Percentiles rank a stretch among this genome's conserved stretches.
phyloP scores from a whole-genome alignment of 2,888 invertebrate genomes.

The Lasioglossum pauxillum region DNA sequence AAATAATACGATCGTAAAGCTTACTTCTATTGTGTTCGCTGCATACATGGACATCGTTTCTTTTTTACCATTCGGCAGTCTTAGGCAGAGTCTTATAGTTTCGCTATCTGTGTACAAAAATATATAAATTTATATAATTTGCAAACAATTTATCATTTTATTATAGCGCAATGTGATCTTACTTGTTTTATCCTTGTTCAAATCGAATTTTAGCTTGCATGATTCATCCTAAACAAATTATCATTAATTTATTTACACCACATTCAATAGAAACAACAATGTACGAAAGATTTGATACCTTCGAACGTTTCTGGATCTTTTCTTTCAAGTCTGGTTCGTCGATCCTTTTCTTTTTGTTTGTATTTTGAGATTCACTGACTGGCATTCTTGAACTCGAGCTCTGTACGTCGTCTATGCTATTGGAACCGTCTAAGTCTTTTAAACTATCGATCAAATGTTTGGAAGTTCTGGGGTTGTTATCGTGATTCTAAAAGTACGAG shows the following conservation, averaged over 20 bases:
- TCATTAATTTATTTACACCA: not conserved
- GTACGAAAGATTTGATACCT: slow-evolving; percentile 43
- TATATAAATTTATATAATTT: not conserved
- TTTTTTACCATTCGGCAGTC: slow-evolving; percentile 81
- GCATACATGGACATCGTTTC: slow-evolving; percentile 80
- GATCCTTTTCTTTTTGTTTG: slow-evolving; percentile 79
- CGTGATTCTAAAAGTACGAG: slow-evolving; percentile 48
- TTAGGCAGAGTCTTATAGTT: slow-evolving; percentile 80
- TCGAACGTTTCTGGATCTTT: slow-evolving; percentile 53
- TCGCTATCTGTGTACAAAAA: slow-evolving; percentile 67
- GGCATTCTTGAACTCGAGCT: slow-evolving; percentile 59
- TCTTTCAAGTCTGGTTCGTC: slow-evolving; percentile 71
- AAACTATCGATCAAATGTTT: slow-evolving; percentile 54
- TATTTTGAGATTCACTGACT: slow-evolving; percentile 69
- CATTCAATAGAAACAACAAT: not conserved
- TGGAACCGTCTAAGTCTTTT: slow-evolving; percentile 44
- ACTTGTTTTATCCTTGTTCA: slow-evolving; percentile 58
- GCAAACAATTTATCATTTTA: not conserved
- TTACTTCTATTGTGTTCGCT: slow-evolving; percentile 80
- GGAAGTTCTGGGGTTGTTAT: slow-evolving; percentile 47
- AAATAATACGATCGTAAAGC: slow-evolving; percentile 12
- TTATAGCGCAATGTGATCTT: slow-evolving; percentile 30
- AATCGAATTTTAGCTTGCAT: slow-evolving; percentile 28
- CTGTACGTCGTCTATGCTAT: slow-evolving; percentile 34
- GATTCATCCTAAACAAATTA: slow-evolving; percentile 39